A percentile compares a stretch with the other conserved stretches of the same genome.
phyloP scores from a whole-genome alignment of 2,113 vertebrate genomes.

The Carlito syrichta region DNA sequence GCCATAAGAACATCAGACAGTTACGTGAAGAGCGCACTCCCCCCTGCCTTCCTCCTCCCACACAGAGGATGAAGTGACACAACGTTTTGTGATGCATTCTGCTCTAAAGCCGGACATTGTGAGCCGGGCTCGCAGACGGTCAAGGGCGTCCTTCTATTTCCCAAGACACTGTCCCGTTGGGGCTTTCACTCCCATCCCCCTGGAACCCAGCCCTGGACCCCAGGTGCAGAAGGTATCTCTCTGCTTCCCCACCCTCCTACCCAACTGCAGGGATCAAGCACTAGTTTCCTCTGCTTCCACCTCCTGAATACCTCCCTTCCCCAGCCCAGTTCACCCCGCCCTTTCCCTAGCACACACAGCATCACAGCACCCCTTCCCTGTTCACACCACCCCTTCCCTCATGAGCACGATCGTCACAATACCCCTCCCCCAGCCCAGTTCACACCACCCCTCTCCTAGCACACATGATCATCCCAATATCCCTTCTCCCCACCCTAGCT shows the following conservation, averaged over 20 bases:
- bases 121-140: slow-evolving; percentile 6
- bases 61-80: slow-evolving; percentile 37
- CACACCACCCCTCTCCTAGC: not conserved
- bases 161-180: slow-evolving; percentile 42
- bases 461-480: too few species aligned
- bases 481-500: not conserved
- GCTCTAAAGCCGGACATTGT: slow-evolving; percentile 52
- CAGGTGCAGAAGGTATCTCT: not conserved
- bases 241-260: not conserved
- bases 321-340: not conserved
- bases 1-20: slow-evolving; percentile 42
- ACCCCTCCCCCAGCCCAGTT: not conserved
- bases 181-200: not conserved
- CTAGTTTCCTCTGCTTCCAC: not conserved
- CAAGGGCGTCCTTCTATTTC: slow-evolving; percentile 40
- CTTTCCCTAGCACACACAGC: not conserved
- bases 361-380: not conserved
- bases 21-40: slow-evolving; percentile 35
- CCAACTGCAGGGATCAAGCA: not conserved
- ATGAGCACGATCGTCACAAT: too few species aligned
- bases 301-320: not conserved
- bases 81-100: not conserved
- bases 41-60: slow-evolving; percentile 44
- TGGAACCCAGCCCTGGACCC: not conserved
- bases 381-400: not conserved